A percentile compares a stretch with the other conserved stretches of the same genome.
phyloP scores from a whole-genome alignment of 2,113 vertebrate genomes.

The Sphyrna mokarran region DNA sequence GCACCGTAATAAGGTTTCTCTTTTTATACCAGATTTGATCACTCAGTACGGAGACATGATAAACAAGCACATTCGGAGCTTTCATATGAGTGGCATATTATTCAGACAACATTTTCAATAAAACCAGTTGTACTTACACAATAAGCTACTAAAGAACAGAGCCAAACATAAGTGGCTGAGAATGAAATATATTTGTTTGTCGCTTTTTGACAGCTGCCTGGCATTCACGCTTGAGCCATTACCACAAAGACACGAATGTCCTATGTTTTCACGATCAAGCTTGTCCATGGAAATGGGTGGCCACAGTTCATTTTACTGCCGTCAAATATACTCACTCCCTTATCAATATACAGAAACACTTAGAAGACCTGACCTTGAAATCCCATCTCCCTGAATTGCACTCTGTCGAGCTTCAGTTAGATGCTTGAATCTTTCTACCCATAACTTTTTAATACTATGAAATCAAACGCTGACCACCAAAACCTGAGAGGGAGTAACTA shows the following conservation, averaged over 20 bases:
- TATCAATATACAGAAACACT: background rate
- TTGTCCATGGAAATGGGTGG: background rate
- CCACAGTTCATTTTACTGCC: background rate
- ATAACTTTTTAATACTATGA: background rate
- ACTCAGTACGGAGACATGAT: background rate
- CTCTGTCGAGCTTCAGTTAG: background rate
- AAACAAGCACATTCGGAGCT: background rate
- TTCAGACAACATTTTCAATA: background rate
- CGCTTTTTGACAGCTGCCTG: background rate
- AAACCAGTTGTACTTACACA: background rate
- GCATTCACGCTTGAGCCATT: background rate
- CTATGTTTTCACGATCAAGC: background rate
- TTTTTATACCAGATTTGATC: background rate
- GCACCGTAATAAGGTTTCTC: background rate
- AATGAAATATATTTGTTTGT: background rate
- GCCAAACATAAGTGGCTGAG: background rate
- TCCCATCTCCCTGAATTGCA: background rate
- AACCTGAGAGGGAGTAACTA: background rate
- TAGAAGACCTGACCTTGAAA: background rate
- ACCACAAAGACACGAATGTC: background rate
- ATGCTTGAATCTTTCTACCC: background rate
- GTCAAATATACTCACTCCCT: background rate
- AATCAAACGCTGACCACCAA: background rate
- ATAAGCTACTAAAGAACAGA: background rate
- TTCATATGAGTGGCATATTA: background rate